phyloP scores from a whole-genome alignment of 1,140 invertebrate species.

The Drosophila melanica region DNA sequence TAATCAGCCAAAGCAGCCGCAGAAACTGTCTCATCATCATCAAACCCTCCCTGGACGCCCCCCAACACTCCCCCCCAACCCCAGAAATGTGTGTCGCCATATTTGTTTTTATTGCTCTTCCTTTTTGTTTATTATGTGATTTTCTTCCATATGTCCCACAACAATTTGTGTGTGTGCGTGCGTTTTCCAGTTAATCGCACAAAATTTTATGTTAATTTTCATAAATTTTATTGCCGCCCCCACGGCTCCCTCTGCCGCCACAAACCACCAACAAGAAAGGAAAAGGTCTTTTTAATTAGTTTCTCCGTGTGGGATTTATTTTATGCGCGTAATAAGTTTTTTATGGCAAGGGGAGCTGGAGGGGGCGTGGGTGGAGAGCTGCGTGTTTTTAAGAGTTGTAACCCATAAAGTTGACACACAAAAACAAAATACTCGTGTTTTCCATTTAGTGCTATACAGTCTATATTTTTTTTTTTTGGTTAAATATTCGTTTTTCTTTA shows the following conservation, averaged over 20 bases:
- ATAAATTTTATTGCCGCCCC: slow-evolving; percentile 82
- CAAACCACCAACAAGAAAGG: slow-evolving; percentile 5
- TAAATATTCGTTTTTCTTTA: slow-evolving; percentile 7
- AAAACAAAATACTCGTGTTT: slow-evolving; percentile 58
- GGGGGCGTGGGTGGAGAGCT: neutral
- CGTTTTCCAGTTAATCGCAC: slow-evolving; percentile 75
- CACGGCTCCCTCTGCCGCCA: neutral
- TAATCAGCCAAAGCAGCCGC: slow-evolving; percentile 48
- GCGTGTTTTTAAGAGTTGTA: slow-evolving; percentile 70
- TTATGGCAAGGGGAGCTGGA: slow-evolving; percentile 27
- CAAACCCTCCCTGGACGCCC: slow-evolving; percentile 29
- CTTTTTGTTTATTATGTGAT: slow-evolving; percentile 80
- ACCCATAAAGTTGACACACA: slow-evolving; percentile 61
- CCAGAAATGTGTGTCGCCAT: slow-evolving; percentile 63
- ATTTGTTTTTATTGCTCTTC: slow-evolving; percentile 77
- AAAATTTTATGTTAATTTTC: slow-evolving; percentile 83
- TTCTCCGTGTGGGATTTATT: slow-evolving; percentile 66
- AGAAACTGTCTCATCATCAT: slow-evolving; percentile 35
- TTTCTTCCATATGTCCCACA: slow-evolving; percentile 68
- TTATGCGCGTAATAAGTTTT: slow-evolving; percentile 58
- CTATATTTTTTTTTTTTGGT: slow-evolving; percentile 7
- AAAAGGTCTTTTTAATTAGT: slow-evolving; percentile 80
- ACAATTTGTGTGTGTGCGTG: slow-evolving; percentile 52
- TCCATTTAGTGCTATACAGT: slow-evolving; percentile 20
- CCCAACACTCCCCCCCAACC: slow-evolving; percentile 7